These are phyloP conservation scores for Clitarchus hookeri DNA, from an alignment of 2,888 invertebrate genomes.

Conservation along the genomic window DNA sequence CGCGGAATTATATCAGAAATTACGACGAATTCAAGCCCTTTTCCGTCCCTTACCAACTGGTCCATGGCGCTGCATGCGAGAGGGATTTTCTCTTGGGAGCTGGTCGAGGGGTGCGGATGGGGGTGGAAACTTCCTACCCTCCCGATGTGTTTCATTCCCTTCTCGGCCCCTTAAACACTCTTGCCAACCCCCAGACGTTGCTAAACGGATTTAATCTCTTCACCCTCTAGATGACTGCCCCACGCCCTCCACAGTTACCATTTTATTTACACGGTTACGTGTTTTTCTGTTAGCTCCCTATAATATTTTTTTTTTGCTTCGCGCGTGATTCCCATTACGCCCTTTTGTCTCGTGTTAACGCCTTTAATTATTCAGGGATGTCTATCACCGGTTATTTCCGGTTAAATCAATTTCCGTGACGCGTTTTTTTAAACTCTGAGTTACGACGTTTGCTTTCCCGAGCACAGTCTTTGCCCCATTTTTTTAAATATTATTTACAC, in stretches of 20 bases:
- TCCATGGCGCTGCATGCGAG: no score
- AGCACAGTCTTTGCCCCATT: no score
- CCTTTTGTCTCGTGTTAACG: not conserved
- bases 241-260: not conserved
- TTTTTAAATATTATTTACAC: no score
- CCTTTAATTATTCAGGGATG: not conserved
- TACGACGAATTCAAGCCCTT: not conserved
- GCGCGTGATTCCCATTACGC: not conserved
- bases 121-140: not conserved
- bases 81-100: no score
- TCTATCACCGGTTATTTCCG: not conserved
- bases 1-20: not conserved
- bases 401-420: not conserved
- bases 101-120: no score
- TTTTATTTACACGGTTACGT: slow-evolving; percentile 14
- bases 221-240: not conserved
- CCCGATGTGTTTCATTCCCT: not conserved
- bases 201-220: not conserved
- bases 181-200: not conserved
- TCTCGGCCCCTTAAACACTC: not conserved
- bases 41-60: not conserved
- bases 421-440: not conserved
- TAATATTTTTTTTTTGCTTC: not conserved
- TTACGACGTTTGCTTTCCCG: not conserved
- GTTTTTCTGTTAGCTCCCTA: not conserved